Percentiles rank a stretch among this genome's conserved stretches.
These are phyloP conservation scores for Oncorhynchus kisutch DNA, from an alignment of 2,113 vertebrate species.

Conservation along the genomic window DNA sequence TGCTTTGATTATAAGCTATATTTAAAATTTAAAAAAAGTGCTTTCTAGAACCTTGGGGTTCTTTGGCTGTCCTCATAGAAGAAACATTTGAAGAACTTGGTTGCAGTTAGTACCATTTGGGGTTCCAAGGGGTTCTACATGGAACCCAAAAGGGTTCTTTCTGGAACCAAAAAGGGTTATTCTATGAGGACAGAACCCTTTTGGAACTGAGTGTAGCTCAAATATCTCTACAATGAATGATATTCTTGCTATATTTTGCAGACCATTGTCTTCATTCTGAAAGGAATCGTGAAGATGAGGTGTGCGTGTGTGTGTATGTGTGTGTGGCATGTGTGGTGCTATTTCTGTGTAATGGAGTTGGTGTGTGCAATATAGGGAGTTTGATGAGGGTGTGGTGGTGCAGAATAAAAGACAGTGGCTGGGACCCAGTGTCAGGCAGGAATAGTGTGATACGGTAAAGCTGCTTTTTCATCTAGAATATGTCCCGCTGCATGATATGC, in stretches of 20 bases:
- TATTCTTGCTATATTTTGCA: neutral
- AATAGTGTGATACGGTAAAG: conserved; percentile 71
- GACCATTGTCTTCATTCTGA: conserved; percentile 23
- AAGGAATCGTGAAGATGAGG: conserved; percentile 29
- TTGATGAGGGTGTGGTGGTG: conserved; percentile 48
- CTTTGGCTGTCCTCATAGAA: too few relatives aligned
- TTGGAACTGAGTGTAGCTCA: too few relatives aligned
- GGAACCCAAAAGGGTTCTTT: too few relatives aligned
- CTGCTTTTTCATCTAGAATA: conserved; percentile 63
- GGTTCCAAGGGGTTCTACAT: too few relatives aligned
- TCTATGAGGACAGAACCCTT: too few relatives aligned
- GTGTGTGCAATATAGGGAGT: conserved; percentile 18
- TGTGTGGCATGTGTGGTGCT: conserved; percentile 1
- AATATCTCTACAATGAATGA: too few relatives aligned
- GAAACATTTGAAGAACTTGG: too few relatives aligned
- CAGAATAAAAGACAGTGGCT: neutral
- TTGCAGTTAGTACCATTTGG: too few relatives aligned
- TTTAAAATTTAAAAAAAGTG: neutral
- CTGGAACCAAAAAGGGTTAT: too few relatives aligned
- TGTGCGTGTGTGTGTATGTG: conserved; percentile 1
- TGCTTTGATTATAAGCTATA: conserved; percentile 30
- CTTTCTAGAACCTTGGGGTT: too few relatives aligned
- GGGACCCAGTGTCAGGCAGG: conserved; percentile 51
- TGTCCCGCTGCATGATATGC: conserved; percentile 72
- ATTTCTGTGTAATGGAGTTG: neutral